Evolutionary conservation across 2,888 invertebrate genomes (phyloP), one percentile per base, ranked within the genome.

Genomic region (Glyphotaelius pellucidus): DNA sequence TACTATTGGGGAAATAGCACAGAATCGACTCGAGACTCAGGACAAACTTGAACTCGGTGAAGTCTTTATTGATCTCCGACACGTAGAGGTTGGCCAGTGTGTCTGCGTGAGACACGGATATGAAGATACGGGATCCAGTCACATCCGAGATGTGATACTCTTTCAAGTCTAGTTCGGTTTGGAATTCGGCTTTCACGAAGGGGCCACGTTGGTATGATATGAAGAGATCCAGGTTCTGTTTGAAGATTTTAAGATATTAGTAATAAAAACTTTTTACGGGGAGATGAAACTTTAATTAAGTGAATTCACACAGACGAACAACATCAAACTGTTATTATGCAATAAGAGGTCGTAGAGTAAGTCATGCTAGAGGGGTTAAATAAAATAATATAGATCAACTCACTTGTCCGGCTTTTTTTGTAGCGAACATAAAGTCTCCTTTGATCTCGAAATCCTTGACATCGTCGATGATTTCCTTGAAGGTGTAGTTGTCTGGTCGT

Each of bases 121-220:
- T 97, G 94, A 99, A 97, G 93, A 98, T 97, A 95, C 98, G 97
- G 94, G 97, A 97, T 94, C 97, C 97, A 0, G 98, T 97, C 25
- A 98, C 98, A 94, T 99, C 99, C 0, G 98, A 98, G 89, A 99
- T 97, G 94, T 98, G 98, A 95, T 97, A 98, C 94, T 97, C 98
- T 93, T 94, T 95, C 15, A 96, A 94, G 91, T 97, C 96, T 88
- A 97, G 94, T 93, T 97, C 97, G 0, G 97, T 97, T 94, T 98
- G 98, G 94, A 99, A 98, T 93, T 97, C 96, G 0, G 98, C 98
- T 94, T 96, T 96, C 91, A 96, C 95, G 95, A 98, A 98, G 3
- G 96, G 96, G 14, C 97, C 97, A 92, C 97, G 96, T 95, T 97
- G 97, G 94, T 98, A 97, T 0, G 98, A 98, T 67, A 99, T 97